A percentile compares a stretch with the other conserved stretches of the same genome.
Conservation (phyloP, 2,797 vertebrate species). For the Prionace glauca region DNA sequence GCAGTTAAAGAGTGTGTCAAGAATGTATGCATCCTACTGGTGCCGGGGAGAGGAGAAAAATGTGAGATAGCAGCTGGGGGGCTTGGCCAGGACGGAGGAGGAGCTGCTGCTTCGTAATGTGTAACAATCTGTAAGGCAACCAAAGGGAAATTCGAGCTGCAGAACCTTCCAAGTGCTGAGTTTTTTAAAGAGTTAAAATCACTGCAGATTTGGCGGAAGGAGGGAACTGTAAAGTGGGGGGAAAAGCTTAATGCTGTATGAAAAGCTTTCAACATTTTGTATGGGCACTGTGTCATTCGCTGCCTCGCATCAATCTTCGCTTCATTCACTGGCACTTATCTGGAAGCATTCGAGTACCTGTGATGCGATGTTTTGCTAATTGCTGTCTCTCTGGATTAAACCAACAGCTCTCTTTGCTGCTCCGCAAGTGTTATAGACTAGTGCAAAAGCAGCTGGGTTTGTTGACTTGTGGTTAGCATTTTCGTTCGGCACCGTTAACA, state of each 20-base stretch:
- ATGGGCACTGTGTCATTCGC: slow-evolving; percentile 40
- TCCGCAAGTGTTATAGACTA: slow-evolving; percentile 44
- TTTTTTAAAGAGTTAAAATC: background rate
- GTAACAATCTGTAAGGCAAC: background rate
- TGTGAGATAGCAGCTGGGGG: background rate
- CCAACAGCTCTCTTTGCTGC: slow-evolving; percentile 44
- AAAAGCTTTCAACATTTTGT: background rate
- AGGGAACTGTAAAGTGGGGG: background rate
- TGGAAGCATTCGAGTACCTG: slow-evolving; percentile 41
- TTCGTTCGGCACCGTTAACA: slow-evolving; percentile 6
- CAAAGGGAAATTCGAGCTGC: background rate
- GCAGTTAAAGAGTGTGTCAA: background rate
- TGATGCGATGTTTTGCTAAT: slow-evolving; percentile 40
- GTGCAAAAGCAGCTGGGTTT: slow-evolving; percentile 19
- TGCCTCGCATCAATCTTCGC: slow-evolving; percentile 47
- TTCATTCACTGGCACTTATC: slow-evolving; percentile 41
- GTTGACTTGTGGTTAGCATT: background rate
- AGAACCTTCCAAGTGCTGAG: background rate
- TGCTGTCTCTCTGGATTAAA: slow-evolving; percentile 44
- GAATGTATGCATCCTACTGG: background rate
- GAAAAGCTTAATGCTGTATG: background rate
- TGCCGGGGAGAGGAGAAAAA: background rate
- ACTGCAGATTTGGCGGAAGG: slow-evolving; percentile 8
- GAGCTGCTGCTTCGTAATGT: background rate
- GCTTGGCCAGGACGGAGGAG: background rate